phyloP scores from a whole-genome alignment of 2,888 invertebrate species.

The Limnephilus lunatus region DNA sequence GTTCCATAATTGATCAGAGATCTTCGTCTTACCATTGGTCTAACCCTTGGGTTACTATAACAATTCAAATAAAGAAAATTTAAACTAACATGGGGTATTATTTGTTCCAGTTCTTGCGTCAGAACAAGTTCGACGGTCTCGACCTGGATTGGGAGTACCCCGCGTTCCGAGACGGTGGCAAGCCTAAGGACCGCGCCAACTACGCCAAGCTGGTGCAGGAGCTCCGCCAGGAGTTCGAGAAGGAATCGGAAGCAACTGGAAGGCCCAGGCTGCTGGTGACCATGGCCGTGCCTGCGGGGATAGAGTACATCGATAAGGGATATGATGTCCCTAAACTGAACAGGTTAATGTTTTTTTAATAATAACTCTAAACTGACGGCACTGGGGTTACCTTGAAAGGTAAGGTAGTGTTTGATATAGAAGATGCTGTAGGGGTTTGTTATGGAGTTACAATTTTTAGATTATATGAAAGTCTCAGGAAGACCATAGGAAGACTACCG shows the following conservation, averaged over 20 bases:
- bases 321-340: slow-evolving; percentile 93
- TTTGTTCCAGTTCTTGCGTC: slow-evolving; percentile 82
- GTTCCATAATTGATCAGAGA: too few relatives aligned
- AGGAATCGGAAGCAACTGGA: slow-evolving; percentile 90
- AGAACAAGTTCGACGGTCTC: slow-evolving; percentile 94
- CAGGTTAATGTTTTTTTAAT: slow-evolving; percentile 76
- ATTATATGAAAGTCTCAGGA: too few relatives aligned
- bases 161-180: slow-evolving; percentile 88
- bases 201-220: slow-evolving; percentile 93
- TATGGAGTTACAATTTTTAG: too few relatives aligned
- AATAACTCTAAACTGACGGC: too few relatives aligned
- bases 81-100: slow-evolving; percentile 21
- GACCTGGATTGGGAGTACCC: slow-evolving; percentile 96
- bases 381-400: too few relatives aligned
- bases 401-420: too few relatives aligned
- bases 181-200: slow-evolving; percentile 89
- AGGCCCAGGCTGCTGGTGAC: slow-evolving; percentile 87
- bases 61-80: not conserved
- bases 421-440: too few relatives aligned
- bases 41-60: not conserved
- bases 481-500: too few relatives aligned
- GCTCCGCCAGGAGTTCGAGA: slow-evolving; percentile 91
- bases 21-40: too few relatives aligned
- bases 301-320: slow-evolving; percentile 94
- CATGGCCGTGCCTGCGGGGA: slow-evolving; percentile 96